Percentiles rank a stretch among this genome's conserved stretches.
Conservation (phyloP, 2,888 invertebrate genomes). For the Stenchaetothrips biformis region DNA sequence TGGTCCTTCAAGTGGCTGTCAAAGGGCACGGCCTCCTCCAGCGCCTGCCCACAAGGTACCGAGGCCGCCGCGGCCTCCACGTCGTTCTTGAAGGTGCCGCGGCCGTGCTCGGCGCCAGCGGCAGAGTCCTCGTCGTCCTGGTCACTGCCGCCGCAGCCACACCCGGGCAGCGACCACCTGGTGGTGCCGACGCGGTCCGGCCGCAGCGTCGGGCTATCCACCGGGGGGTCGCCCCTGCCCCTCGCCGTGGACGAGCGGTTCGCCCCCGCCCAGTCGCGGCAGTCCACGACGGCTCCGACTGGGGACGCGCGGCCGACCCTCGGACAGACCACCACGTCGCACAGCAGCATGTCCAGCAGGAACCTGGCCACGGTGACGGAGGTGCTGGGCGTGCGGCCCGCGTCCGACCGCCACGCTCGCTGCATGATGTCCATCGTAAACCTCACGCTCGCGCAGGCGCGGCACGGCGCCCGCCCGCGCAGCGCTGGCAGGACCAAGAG, state of each 20-base stretch:
- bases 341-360: neutral
- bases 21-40: too few species aligned
- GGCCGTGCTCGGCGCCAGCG: neutral
- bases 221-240: neutral
- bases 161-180: neutral
- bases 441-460: neutral
- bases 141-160: too few species aligned
- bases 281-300: neutral
- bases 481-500: neutral
- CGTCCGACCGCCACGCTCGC: neutral
- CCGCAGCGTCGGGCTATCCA: constrained; percentile 2
- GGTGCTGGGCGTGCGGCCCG: neutral
- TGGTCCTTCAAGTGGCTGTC: too few species aligned
- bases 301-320: neutral
- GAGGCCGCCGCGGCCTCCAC: neutral
- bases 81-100: neutral
- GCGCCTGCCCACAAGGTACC: too few species aligned
- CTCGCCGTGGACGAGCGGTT: constrained; percentile 1
- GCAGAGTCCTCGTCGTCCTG: neutral
- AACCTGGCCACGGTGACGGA: neutral
- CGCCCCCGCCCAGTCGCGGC: neutral
- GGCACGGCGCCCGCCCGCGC: neutral
- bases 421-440: neutral
- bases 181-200: neutral
- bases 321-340: neutral